These are phyloP conservation scores for Odontocolon sp. DNA, from an alignment of 2,888 invertebrate genomes.

Conservation along the genomic window DNA sequence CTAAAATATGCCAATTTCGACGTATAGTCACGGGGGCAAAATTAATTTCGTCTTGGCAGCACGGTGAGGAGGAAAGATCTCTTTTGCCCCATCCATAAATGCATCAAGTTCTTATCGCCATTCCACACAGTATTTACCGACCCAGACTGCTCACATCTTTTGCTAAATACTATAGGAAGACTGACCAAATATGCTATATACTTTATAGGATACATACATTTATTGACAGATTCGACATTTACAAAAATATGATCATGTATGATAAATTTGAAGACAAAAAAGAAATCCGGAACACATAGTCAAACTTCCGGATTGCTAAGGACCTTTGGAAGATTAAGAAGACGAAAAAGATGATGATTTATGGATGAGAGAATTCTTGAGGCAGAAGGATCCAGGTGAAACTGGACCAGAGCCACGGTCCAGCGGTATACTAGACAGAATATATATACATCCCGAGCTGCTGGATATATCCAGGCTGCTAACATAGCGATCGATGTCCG, in stretches of 20 bases:
- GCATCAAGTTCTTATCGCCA: constrained; percentile 72
- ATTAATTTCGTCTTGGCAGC: constrained; percentile 77
- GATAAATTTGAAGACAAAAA: constrained; percentile 48
- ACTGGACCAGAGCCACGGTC: constrained; percentile 22
- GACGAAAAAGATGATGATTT: constrained; percentile 40
- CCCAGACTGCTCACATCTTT: neutral
- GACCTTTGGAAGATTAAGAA: neutral
- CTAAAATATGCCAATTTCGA: constrained; percentile 76
- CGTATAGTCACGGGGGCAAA: constrained; percentile 62
- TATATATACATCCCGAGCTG: constrained; percentile 10
- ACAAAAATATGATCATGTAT: constrained; percentile 35
- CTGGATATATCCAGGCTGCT: constrained; percentile 39
- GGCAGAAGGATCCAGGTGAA: constrained; percentile 38
- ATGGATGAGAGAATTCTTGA: constrained; percentile 33
- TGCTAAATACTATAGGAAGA: constrained; percentile 14
- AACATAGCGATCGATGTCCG: constrained; percentile 58
- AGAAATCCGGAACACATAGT: constrained; percentile 12
- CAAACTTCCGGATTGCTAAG: constrained; percentile 30
- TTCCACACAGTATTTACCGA: constrained; percentile 22
- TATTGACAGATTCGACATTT: neutral
- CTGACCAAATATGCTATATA: constrained; percentile 15
- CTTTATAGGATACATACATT: constrained; percentile 1
- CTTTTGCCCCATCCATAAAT: constrained; percentile 74
- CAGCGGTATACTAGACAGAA: constrained; percentile 9
- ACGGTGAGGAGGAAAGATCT: constrained; percentile 39